Conservation (phyloP, 2,888 invertebrate species). For the Elegia similella region DNA sequence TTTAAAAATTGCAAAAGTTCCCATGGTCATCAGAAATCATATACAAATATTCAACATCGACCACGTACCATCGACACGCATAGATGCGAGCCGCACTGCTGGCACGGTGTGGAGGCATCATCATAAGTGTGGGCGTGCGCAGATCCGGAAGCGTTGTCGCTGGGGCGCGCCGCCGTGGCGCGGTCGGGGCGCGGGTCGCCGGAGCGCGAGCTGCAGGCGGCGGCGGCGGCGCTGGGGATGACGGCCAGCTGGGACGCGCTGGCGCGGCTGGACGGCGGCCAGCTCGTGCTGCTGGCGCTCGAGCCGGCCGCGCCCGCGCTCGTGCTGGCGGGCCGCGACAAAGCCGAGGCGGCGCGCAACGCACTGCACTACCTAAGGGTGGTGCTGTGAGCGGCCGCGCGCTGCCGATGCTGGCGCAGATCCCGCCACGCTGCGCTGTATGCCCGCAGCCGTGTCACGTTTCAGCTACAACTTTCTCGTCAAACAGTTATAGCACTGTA, state of each 20-base stretch:
- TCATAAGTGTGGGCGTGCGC: background rate
- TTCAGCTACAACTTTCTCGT: too few species aligned
- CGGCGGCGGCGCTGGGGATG: slow-evolving; percentile 36
- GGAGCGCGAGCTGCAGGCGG: slow-evolving; percentile 30
- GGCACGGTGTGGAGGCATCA: too few species aligned
- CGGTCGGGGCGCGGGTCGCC: slow-evolving; percentile 19
- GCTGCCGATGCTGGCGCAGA: too few species aligned
- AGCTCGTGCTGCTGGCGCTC: slow-evolving; percentile 38
- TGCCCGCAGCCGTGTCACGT: too few species aligned
- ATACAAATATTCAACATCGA: too few species aligned
- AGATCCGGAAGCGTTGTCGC: slow-evolving; percentile 28
- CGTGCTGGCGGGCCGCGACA: slow-evolving; percentile 32
- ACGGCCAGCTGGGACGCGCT: slow-evolving; percentile 25
- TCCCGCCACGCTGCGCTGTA: too few species aligned
- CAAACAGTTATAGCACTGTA: too few species aligned
- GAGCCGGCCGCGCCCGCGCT: slow-evolving; percentile 40
- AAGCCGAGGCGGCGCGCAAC: slow-evolving; percentile 34
- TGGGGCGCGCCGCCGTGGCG: slow-evolving; percentile 18
- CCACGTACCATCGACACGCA: too few species aligned
- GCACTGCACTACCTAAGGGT: slow-evolving; percentile 45
- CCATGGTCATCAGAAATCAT: too few species aligned
- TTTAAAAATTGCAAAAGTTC: too few species aligned
- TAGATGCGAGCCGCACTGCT: too few species aligned
- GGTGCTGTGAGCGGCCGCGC: slow-evolving; percentile 34
- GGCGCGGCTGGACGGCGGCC: slow-evolving; percentile 18